phyloP scores from a whole-genome alignment of 2,797 vertebrate genomes.

The Bufotes viridis region DNA sequence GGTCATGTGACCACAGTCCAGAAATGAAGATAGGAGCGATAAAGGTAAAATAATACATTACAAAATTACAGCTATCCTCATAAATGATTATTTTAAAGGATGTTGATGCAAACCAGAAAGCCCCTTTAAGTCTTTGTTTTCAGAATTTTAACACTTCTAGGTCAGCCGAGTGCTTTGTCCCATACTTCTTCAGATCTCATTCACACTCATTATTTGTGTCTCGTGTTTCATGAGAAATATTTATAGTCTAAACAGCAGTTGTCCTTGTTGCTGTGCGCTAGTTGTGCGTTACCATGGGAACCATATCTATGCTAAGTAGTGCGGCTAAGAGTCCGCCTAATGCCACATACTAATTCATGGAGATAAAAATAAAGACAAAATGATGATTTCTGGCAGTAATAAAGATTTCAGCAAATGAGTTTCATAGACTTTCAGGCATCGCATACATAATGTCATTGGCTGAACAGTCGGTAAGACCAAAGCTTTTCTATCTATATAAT shows the following conservation, averaged over 20 bases:
- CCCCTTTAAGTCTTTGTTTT: no score
- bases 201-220: background rate
- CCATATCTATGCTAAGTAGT: background rate
- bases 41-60: no score
- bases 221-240: conserved; percentile 11
- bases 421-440: background rate
- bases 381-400: background rate
- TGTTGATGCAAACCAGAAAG: no score
- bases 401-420: background rate
- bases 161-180: background rate
- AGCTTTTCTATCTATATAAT: background rate
- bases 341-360: conserved; percentile 14
- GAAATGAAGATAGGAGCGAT: no score
- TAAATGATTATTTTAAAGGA: no score
- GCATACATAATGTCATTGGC: background rate
- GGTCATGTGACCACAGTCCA: no score
- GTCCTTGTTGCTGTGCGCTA: conserved; percentile 26
- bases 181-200: background rate
- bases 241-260: conserved; percentile 28
- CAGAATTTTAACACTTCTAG: background rate
- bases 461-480: background rate
- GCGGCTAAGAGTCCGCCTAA: background rate
- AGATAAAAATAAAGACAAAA: background rate
- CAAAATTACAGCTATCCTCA: no score
- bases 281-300: conserved; percentile 41